Base-by-base conservation (phyloP, 1,140 invertebrate species). In the Nephila pilipes region DNA sequence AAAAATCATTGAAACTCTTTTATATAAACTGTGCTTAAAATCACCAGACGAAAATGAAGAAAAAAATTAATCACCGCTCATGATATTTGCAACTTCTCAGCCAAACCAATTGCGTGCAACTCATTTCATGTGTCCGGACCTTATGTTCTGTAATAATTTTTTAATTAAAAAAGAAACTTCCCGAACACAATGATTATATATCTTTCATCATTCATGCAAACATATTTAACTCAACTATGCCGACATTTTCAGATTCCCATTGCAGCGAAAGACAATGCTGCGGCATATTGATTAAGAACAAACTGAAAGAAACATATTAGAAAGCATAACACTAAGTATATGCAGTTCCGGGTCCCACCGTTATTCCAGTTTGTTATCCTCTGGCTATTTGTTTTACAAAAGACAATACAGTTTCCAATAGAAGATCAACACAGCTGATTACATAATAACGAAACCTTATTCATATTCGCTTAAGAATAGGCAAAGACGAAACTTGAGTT, bases 381-480 rank as follows among this genome's bases (percentile, higher is more conserved):
- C 32, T 25, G 25, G 29, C 65, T 75, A 29, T 75, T 75, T 75
- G 65, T 75, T 75, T 25, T 32, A 29, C 65, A 75, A 36, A 12
- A 75, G 65, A 75, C 65, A 75, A 75, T 75, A 32, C 65, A 75
- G 69, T 32, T 75, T 2, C 69, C 69, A 29, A 75, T 32, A 36
- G 29, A 32, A 36, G 69, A 75, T 75, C 69, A 32, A 32, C 69
- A 32, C 69, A 75, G 32, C 29, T 75, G 29, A 75, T 75, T 32
- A 75, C 69, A 75, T 75, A 75, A 32, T 32, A 32, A 32, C 29
- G 29, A 36, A 32, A 18, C 69, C 69, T 75, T 65, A 65, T 65
- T 32, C 29, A 18, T 32, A 36, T 36, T 36, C 63, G 46, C 69
- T 36, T 75, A 16, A 36, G 69, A 75, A 46, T 46, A 10, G 46